Conservation (phyloP, 2,113 vertebrate genomes). For the Oreochromis spilurus region DNA sequence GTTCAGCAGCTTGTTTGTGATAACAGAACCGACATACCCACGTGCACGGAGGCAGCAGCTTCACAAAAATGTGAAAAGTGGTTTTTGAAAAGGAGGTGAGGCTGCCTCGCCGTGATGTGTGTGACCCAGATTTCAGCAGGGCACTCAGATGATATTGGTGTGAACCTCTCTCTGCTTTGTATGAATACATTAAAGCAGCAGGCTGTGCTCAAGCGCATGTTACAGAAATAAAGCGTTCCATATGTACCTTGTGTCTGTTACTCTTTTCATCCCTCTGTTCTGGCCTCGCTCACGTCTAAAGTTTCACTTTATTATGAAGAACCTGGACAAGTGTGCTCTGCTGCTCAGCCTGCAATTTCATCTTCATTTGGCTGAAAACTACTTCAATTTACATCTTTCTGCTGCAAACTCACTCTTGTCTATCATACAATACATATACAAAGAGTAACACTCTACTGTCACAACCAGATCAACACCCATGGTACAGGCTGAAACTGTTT, state of each 20-base stretch:
- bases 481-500: background rate
- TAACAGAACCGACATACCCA: background rate
- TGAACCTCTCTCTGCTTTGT: background rate
- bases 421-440: background rate
- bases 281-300: background rate
- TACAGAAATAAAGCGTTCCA: background rate
- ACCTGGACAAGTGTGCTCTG: background rate
- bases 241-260: background rate
- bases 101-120: background rate
- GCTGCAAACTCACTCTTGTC: background rate
- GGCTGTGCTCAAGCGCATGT: background rate
- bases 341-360: background rate
- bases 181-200: background rate
- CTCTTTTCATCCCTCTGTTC: background rate
- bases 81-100: background rate
- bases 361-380: slow-evolving; percentile 2
- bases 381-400: slow-evolving; percentile 29
- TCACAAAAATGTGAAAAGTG: background rate
- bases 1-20: background rate
- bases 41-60: background rate
- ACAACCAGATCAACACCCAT: background rate
- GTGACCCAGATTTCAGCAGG: slow-evolving; percentile 45
- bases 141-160: background rate
- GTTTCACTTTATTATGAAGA: background rate
- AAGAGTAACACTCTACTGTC: background rate